These are phyloP conservation scores for Cercocebus atys DNA, from an alignment of 2,113 vertebrate genomes.

Conservation along the genomic window DNA sequence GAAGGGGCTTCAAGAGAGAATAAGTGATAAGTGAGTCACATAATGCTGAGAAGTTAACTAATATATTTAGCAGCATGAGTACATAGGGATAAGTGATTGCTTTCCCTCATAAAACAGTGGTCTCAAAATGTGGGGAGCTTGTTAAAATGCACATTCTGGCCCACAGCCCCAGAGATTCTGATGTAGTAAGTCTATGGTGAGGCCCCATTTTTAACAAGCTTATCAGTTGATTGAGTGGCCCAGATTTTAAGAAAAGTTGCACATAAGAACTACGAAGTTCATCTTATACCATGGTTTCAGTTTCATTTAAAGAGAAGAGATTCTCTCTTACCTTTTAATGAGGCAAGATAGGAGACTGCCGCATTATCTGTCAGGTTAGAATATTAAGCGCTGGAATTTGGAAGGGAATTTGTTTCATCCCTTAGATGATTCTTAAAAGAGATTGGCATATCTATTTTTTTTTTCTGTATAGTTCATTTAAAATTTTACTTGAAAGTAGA, in stretches of 20 bases:
- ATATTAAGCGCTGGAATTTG: background rate
- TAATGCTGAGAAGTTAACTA: background rate
- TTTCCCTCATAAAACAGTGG: background rate
- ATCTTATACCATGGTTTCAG: background rate
- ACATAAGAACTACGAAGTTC: background rate
- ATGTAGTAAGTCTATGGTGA: background rate
- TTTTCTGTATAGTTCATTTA: background rate
- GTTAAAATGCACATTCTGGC: background rate
- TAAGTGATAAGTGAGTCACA: background rate
- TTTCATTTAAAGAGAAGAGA: background rate
- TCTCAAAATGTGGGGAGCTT: background rate
- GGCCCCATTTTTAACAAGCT: background rate
- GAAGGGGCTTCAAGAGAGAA: background rate
- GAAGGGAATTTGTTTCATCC: constrained; percentile 30
- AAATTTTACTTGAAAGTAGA: background rate
- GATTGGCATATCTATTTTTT: background rate
- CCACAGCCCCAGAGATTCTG: background rate
- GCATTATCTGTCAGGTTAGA: background rate
- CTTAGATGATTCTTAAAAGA: background rate
- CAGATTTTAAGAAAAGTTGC: background rate
- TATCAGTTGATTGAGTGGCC: background rate
- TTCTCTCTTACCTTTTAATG: background rate
- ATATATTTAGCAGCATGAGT: background rate
- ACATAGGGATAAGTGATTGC: background rate
- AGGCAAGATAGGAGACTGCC: background rate